Evolutionary conservation across 1,140 invertebrate species (phyloP), one percentile per base, ranked within the genome.

Genomic region (Drosophila arizonae): DNA sequence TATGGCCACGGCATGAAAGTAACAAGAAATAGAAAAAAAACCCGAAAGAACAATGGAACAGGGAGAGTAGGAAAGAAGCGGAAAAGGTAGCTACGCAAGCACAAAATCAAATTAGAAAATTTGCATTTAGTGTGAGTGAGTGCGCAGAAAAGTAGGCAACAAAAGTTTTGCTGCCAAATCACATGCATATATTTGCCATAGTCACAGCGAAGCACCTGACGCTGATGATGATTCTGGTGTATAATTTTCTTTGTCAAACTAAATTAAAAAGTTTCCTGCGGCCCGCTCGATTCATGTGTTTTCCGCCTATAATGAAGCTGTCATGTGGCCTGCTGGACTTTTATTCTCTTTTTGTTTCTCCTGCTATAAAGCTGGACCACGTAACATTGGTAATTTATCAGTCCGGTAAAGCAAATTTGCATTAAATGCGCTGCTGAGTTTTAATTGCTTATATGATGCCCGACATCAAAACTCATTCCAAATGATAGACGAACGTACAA

Each of bases 71-170:
- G 3, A 36, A 36, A 2, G 6, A 6, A 33, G 6, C 6, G 8
- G 6, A 3, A 71, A 84, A 84, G 77, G 81, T 80, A 77, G 50
- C 63, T 43, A 73, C 43, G 52, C 69, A 72, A 75, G 67, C 67
- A 77, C 54, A 71, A 77, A 78, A 86, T 81, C 75, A 81, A 86
- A 87, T 87, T 85, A 87, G 52, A 70, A 78, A 86, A 86, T 86
- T 86, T 86, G 79, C 82, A 87, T 86, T 79, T 82, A 81, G 65
- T 62, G 52, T 46, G 63, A 68, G 43, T 82, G 72, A 79, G 36
- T 62, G 72, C 48, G 68, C 80, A 71, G 62, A 79, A 84, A 84
- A 85, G 72, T 84, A 73, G 80, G 77, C 80, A 73, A 65, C 50
- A 64, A 70, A 84, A 84, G 33, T 76, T 82, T 84, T 69, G 6